Evolutionary conservation across 2,888 invertebrate genomes (phyloP).

Genomic region (Prenolepis imparis): DNA sequence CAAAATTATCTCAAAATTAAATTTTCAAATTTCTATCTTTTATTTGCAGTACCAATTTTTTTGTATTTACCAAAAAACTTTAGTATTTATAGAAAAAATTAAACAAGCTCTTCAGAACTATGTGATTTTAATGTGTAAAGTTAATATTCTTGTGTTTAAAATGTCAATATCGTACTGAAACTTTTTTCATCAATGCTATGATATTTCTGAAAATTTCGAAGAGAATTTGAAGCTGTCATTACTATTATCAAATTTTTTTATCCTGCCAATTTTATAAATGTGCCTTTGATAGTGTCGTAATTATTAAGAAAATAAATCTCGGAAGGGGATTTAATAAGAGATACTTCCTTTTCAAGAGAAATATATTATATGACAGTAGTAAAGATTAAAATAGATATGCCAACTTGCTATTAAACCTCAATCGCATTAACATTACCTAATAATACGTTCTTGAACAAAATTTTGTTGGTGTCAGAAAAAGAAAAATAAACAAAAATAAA

Average conservation of each 20-base stretch:
- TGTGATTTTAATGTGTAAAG: neutral
- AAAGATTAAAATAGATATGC: conserved; percentile 1
- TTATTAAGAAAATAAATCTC: neutral
- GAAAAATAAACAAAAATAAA: neutral
- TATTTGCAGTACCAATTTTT: neutral
- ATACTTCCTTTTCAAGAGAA: neutral
- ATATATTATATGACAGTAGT: neutral
- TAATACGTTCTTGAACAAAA: neutral
- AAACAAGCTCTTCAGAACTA: neutral
- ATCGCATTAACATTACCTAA: neutral
- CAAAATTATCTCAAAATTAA: conserved; percentile 1
- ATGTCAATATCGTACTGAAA: neutral
- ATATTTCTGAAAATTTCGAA: neutral
- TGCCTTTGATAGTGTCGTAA: too few species aligned
- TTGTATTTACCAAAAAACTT: neutral
- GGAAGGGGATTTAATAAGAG: neutral
- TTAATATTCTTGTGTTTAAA: neutral
- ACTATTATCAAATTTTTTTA: neutral
- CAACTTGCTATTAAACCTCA: neutral
- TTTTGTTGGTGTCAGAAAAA: neutral
- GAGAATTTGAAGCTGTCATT: neutral
- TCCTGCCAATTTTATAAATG: neutral
- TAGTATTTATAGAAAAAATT: neutral
- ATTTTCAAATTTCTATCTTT: neutral
- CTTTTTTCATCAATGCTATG: neutral